A percentile compares a stretch with the other conserved stretches of the same genome.
Conservation (phyloP, 2,113 vertebrate genomes). For the Delphinapterus leucas region DNA sequence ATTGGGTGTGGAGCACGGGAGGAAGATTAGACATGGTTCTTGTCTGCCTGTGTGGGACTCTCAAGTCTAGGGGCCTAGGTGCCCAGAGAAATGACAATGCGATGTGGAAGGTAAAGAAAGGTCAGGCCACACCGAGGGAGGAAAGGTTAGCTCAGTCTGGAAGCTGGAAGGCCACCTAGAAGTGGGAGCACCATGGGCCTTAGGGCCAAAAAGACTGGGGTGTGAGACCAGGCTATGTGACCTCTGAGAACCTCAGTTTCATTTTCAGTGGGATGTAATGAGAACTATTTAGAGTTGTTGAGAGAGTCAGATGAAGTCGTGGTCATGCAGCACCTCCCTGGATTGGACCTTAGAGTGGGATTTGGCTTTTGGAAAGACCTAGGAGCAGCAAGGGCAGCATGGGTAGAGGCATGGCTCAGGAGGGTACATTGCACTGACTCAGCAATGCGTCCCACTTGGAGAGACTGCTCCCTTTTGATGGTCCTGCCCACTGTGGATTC, state of each 20-base stretch:
- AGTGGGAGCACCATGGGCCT: neutral
- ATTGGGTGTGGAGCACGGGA: neutral
- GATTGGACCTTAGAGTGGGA: neutral
- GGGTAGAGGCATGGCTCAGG: rapidly evolving
- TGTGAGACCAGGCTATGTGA: neutral
- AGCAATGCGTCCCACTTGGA: neutral
- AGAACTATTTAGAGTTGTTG: neutral
- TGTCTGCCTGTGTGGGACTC: neutral
- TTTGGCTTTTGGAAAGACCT: neutral
- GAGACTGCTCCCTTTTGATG: neutral
- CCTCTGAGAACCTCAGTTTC: neutral
- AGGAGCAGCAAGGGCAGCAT: neutral
- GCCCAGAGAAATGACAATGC: neutral
- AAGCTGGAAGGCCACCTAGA: neutral
- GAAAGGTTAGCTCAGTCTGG: neutral
- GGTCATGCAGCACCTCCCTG: rapidly evolving
- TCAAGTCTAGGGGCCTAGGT: neutral
- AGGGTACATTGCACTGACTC: neutral
- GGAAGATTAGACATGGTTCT: neutral
- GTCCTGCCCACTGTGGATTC: neutral
- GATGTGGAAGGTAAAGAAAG: neutral
- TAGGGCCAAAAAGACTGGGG: neutral
- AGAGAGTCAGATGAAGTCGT: neutral
- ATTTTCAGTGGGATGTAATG: neutral
- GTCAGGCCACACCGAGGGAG: neutral